Evolutionary conservation across 1,140 invertebrate species (phyloP), one percentile per base, ranked within the genome.

Genomic region (Apolygus lucorum): DNA sequence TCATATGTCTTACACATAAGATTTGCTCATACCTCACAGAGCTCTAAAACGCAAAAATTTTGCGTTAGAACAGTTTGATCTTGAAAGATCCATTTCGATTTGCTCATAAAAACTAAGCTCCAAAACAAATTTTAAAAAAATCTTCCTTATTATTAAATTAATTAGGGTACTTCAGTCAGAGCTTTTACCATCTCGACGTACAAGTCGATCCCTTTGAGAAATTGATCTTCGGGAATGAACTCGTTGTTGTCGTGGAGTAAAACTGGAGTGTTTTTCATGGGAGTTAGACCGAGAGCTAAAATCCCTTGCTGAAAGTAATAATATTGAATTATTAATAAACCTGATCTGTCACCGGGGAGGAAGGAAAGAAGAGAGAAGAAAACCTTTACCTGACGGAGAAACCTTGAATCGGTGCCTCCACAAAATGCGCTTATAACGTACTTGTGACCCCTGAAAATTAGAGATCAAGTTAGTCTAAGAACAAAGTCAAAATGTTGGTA

Each of bases 181-280:
- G 54, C 54, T 14, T 11, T 11, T 4, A 59, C 22, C 13, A 59
- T 4, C 22, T 64, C 28, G 13, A 28, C 28, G 74, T 89, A 90
- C 68, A 90, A 86, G 13, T 88, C 80, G 67, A 91, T 87, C 29
- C 88, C 90, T 52, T 78, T 76, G 1, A 90, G 74, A 74, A 89
- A 91, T 4, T 85, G 78, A 25, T 84, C 80, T 74, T 88, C 87
- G 75, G 89, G 88, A 0, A 91, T 76, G 76, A 80, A 89, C 75
- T 91, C 90, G 75, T 91, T 83, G 74, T 90, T 86, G 76, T 90
- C 88, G 72, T 91, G 90, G 1, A 91, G 79, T 1, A 90, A 78
- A 29, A 88, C 83, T 28, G 86, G 86, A 1, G 89, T 91, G 69
- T 88, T 83, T 72, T 87, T 90, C 79, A 90, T 74, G 2, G 75